Evolutionary conservation across 2,888 invertebrate genomes (phyloP), one percentile per base, ranked within the genome.

Genomic region (Gisinianus flammeolus): DNA sequence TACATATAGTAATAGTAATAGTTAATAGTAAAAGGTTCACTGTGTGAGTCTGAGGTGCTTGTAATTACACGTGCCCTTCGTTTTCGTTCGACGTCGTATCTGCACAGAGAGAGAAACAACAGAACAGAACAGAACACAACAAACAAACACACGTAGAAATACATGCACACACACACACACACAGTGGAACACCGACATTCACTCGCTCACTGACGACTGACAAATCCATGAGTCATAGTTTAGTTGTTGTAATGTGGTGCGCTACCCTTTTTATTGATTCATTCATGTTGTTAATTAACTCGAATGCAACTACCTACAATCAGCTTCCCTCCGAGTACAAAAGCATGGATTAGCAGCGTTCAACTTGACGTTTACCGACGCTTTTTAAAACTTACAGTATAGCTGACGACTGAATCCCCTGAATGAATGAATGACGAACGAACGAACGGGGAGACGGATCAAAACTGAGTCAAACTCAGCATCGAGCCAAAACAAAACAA

Each of bases 231-330:
- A 74, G 28, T 74, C 74, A 74, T 74, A 30, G 54, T 28, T 54
- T 44, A 26, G 70, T 70, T 8, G 74, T 73, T n/a, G 58, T 58
- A 24, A 56, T 73, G 67, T 76, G 76, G n/a, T 77, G 77, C 77
- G 62, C 70, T 77, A 77, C 77, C 77, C 77, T 70, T 70, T n/a
- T 77, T 77, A 77, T 77, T 77, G 77, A 77, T 77, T 77, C 76
- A 69, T 76, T 70, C 77, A 77, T 64, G 77, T n/a, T n/a, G n/a
- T 77, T 77, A 77, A 77, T 77, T 77, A 77, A 70, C 77, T 77
- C 70, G 58, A 76, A 68, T 68, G 35, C 70, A 77, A 77, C 77
- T 70, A 66, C 52, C 67, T 77, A 69, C 69, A 67, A 67, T 76
- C 44, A 56, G 56, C 67, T 30, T n/a, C 16, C 72, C 72, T 22